Conservation (phyloP, 2,888 invertebrate species). For the Aradus depressus region DNA sequence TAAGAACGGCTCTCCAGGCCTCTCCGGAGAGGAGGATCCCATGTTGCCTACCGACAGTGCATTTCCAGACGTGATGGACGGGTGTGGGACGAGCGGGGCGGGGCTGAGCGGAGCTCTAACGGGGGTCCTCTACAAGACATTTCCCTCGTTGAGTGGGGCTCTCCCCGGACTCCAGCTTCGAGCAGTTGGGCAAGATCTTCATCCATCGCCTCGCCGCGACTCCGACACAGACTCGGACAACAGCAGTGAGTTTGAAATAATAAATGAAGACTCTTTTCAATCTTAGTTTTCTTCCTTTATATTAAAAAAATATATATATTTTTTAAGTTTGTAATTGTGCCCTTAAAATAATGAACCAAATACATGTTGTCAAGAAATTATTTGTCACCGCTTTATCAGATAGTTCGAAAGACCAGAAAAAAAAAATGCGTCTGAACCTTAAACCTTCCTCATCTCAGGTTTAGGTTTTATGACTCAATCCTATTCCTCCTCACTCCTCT, state of each 20-base stretch:
- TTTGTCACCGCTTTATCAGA: too few species aligned
- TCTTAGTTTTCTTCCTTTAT: background rate
- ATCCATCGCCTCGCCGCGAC: constrained; percentile 9
- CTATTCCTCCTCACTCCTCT: too few species aligned
- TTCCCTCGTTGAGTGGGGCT: constrained; percentile 17
- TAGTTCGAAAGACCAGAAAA: too few species aligned
- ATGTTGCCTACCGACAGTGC: constrained; percentile 19
- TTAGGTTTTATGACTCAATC: too few species aligned
- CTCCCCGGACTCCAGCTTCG: constrained; percentile 11
- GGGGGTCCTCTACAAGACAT: constrained; percentile 21
- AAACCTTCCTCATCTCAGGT: too few species aligned
- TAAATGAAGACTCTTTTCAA: constrained; percentile 17
- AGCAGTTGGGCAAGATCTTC: constrained; percentile 3
- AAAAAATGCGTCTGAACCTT: too few species aligned
- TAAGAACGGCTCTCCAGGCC: constrained; percentile 10
- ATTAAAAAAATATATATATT: background rate
- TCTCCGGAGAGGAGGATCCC: constrained; percentile 20
- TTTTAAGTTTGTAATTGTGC: too few species aligned
- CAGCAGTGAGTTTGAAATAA: constrained; percentile 26
- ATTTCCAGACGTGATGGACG: constrained; percentile 17
- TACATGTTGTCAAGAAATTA: too few species aligned
- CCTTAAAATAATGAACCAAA: too few species aligned
- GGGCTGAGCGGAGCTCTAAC: constrained; percentile 19
- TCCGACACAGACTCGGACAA: constrained; percentile 22
- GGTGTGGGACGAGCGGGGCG: background rate